Conservation (phyloP, 2,113 vertebrate species). For the Fregetta grallaria region DNA sequence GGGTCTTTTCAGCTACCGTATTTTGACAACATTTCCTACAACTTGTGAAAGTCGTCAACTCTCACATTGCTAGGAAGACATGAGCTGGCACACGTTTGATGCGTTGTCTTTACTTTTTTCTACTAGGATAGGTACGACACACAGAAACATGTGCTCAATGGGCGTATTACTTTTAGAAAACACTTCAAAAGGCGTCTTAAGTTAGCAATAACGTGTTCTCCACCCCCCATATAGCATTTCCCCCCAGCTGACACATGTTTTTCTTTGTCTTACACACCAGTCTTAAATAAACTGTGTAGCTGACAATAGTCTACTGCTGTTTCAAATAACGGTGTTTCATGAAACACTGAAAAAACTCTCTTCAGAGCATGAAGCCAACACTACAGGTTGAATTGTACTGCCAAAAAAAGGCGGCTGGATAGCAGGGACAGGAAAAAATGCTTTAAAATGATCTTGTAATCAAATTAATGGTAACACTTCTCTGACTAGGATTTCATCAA, state of each 20-base stretch:
- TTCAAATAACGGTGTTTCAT: not conserved
- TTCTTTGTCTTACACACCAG: not conserved
- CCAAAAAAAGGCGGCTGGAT: not conserved
- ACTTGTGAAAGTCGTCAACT: not conserved
- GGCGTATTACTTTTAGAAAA: not conserved
- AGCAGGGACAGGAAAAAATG: not conserved
- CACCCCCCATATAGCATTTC: not conserved
- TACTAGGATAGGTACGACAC: not conserved
- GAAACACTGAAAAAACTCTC: not conserved
- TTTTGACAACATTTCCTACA: not conserved
- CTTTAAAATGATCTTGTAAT: not conserved
- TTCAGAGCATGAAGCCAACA: not conserved
- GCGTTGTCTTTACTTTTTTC: not conserved
- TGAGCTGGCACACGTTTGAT: not conserved
- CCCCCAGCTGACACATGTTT: not conserved
- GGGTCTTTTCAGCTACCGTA: not conserved
- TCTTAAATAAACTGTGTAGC: slow-evolving; percentile 5
- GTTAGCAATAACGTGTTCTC: not conserved
- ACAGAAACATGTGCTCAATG: not conserved
- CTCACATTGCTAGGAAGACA: not conserved
- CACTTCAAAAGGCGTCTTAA: not conserved
- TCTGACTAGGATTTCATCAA: not conserved
- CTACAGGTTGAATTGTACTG: not conserved
- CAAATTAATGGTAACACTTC: not conserved
- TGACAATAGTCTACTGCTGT: not conserved